These are phyloP conservation scores for Imbricaverruca yamaguchii DNA, from an alignment of 2,888 invertebrate genomes.

Conservation along the genomic window DNA sequence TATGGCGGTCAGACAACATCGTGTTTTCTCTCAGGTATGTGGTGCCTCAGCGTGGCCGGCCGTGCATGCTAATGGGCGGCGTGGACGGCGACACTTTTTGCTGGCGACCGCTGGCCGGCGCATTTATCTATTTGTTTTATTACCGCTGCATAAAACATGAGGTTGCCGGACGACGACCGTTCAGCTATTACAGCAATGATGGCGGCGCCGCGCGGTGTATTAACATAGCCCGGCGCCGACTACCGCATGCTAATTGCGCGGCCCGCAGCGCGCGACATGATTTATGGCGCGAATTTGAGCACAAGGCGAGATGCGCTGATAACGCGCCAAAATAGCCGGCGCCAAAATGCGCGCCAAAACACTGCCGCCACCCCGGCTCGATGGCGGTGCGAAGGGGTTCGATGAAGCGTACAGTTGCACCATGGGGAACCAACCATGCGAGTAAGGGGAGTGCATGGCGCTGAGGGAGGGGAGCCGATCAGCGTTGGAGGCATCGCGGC, in stretches of 20 bases:
- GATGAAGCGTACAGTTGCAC: no score
- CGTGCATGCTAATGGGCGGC: conserved; percentile 10
- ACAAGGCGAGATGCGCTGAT: background rate
- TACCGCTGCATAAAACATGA: conserved; percentile 14
- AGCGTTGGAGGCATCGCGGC: no score
- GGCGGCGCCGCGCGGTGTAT: background rate
- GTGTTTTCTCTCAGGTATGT: background rate
- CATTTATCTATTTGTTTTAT: conserved; percentile 20
- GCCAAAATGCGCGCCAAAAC: background rate
- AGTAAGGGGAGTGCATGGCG: no score
- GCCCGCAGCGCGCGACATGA: background rate
- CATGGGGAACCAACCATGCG: no score
- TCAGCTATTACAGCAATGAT: background rate
- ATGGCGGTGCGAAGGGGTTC: no score
- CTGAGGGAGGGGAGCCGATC: no score
- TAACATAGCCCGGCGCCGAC: background rate
- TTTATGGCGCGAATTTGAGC: background rate
- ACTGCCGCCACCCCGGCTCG: background rate
- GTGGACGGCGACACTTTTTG: conserved; percentile 11
- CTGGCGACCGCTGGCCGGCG: background rate
- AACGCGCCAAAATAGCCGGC: background rate
- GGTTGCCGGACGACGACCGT: background rate
- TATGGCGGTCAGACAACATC: background rate
- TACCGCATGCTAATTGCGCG: background rate
- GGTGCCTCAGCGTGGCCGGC: background rate